phyloP scores from a whole-genome alignment of 2,113 vertebrate species.

The Furnarius figulus region DNA sequence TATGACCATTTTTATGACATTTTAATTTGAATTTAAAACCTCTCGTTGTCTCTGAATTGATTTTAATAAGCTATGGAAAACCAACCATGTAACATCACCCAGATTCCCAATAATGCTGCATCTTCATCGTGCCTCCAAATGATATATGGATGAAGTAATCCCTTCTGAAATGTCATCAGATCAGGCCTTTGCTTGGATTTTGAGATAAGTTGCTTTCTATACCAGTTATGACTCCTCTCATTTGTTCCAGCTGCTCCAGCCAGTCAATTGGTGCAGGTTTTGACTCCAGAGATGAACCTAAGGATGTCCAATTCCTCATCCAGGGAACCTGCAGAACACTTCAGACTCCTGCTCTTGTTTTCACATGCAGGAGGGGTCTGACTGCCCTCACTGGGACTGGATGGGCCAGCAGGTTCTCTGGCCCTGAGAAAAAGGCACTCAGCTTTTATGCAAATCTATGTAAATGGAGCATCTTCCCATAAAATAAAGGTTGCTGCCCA shows the following conservation, averaged over 20 bases:
- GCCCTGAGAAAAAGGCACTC: not conserved
- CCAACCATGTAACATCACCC: not conserved
- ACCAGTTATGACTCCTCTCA: not conserved
- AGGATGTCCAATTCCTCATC: not conserved
- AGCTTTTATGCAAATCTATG: not conserved
- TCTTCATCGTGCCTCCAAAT: conserved; percentile 16
- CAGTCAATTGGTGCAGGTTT: not conserved
- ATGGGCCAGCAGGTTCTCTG: not conserved
- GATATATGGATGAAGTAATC: not conserved
- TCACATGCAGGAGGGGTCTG: not conserved
- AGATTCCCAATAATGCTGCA: not conserved
- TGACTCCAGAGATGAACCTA: not conserved
- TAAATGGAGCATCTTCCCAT: not conserved
- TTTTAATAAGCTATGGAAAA: conserved; percentile 21
- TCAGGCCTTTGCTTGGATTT: not conserved
- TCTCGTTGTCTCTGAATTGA: not conserved
- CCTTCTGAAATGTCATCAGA: conserved; percentile 10
- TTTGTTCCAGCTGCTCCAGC: not conserved
- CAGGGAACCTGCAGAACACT: rapidly evolving
- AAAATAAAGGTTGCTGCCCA: not conserved
- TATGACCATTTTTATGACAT: not conserved
- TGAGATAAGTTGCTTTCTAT: not conserved
- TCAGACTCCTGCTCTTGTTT: not conserved
- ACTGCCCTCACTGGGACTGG: not conserved
- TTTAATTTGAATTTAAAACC: not conserved